Evolutionary conservation across 2,888 invertebrate species (phyloP).

Genomic region (Tetheella fluctuosa): DNA sequence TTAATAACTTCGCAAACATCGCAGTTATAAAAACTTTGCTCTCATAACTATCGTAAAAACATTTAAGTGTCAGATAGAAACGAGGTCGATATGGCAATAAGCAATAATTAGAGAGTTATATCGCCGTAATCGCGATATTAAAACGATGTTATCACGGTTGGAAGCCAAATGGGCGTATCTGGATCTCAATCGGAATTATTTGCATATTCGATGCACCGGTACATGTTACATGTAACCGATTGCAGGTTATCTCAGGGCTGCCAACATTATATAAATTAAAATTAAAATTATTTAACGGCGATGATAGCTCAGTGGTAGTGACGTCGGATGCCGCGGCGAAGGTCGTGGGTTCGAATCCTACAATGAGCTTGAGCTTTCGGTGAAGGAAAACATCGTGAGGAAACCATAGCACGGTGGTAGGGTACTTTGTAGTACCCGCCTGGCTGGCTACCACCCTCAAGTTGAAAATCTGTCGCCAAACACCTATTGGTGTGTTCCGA

Average conservation of each 20-base stretch:
- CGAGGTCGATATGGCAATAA: slow-evolving; percentile 35
- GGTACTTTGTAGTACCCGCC: too few relatives aligned
- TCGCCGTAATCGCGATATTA: slow-evolving; percentile 35
- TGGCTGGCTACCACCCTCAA: too few relatives aligned
- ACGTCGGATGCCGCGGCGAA: too few relatives aligned
- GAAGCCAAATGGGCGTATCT: slow-evolving; percentile 50
- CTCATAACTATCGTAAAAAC: neutral
- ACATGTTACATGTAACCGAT: slow-evolving; percentile 38
- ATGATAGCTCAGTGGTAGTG: too few relatives aligned
- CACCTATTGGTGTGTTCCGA: too few relatives aligned
- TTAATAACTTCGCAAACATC: neutral
- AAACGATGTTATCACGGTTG: slow-evolving; percentile 38
- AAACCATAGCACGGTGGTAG: too few relatives aligned
- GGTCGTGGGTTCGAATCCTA: too few relatives aligned
- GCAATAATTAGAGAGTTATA: slow-evolving; percentile 49
- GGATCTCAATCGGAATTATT: slow-evolving; percentile 44
- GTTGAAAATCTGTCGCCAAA: too few relatives aligned
- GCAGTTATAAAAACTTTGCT: neutral
- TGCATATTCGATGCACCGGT: slow-evolving; percentile 53
- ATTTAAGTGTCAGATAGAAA: neutral
- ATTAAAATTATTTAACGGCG: too few relatives aligned
- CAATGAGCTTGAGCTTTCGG: too few relatives aligned
- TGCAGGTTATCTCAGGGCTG: slow-evolving; percentile 25
- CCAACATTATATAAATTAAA: slow-evolving; percentile 27
- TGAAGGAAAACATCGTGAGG: too few relatives aligned